Evolutionary conservation across 2,888 invertebrate species (phyloP).

Genomic region (Erynnis tages): DNA sequence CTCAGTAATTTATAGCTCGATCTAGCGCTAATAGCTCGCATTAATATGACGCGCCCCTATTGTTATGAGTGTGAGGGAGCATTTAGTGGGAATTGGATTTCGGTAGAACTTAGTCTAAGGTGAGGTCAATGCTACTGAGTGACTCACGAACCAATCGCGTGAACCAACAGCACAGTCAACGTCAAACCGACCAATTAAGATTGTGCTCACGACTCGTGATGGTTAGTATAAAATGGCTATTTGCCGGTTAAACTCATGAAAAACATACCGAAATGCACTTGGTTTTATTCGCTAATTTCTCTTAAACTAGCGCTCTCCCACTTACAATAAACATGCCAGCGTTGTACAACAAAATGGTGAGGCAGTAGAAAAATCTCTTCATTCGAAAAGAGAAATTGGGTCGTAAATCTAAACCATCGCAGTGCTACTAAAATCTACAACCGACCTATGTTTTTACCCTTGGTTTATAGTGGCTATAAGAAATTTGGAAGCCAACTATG

Average conservation of each 20-base stretch:
- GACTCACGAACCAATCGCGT: too few species aligned
- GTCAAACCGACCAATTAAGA: too few species aligned
- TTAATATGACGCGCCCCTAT: constrained; percentile 52
- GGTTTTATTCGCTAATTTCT: constrained; percentile 7
- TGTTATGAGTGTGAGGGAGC: too few species aligned
- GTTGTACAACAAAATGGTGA: constrained; percentile 22
- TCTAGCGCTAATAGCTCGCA: constrained; percentile 56
- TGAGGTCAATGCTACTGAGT: too few species aligned
- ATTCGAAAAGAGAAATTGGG: constrained; percentile 25
- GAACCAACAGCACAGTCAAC: too few species aligned
- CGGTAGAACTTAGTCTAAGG: too few species aligned
- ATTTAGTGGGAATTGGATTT: too few species aligned
- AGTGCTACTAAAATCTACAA: constrained; percentile 24
- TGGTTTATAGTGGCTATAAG: constrained; percentile 13
- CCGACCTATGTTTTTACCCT: constrained; percentile 21
- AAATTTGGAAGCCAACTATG: not conserved
- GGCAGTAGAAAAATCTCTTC: constrained; percentile 24
- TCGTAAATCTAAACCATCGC: constrained; percentile 24
- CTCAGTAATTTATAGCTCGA: constrained; percentile 39
- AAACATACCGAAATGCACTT: not conserved
- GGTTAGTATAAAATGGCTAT: too few species aligned
- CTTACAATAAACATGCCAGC: constrained; percentile 23
- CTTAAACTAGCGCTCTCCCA: constrained; percentile 9
- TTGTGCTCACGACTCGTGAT: too few species aligned
- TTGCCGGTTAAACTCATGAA: too few species aligned